These are phyloP conservation scores for Chrysomela aeneicollis DNA, from an alignment of 2,888 invertebrate species.

Conservation along the genomic window DNA sequence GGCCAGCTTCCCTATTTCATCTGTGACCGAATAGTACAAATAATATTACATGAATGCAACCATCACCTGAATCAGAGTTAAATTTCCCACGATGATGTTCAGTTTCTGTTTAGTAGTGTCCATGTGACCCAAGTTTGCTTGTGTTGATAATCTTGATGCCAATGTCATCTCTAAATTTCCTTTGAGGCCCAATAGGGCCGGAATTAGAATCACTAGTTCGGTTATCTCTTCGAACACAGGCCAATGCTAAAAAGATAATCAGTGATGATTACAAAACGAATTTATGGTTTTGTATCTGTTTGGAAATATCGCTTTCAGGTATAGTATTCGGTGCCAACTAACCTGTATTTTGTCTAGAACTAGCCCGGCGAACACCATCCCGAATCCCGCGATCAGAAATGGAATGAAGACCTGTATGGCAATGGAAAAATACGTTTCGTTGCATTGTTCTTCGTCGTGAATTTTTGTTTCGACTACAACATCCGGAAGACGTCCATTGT, in stretches of 20 bases:
- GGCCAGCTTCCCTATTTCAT: no score
- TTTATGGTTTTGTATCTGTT: no score
- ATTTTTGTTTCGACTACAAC: constrained; percentile 64
- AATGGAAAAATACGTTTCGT: constrained; percentile 69
- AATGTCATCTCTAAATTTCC: constrained; percentile 87
- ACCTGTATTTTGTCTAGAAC: constrained; percentile 78
- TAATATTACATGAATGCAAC: neutral
- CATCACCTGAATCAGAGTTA: constrained; percentile 77
- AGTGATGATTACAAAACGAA: neutral
- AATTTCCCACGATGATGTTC: constrained; percentile 75
- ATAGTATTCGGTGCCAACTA: no score
- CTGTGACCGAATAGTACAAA: neutral
- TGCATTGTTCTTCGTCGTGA: constrained; percentile 58
- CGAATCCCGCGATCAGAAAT: constrained; percentile 78
- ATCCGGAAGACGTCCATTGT: constrained; percentile 65
- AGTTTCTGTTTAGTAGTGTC: constrained; percentile 71
- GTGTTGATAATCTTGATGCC: constrained; percentile 80
- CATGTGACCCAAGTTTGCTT: constrained; percentile 80
- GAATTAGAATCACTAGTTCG: constrained; percentile 78
- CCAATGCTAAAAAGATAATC: constrained; percentile 69
- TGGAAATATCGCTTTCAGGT: no score
- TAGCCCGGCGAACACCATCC: constrained; percentile 81
- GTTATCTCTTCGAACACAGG: constrained; percentile 73
- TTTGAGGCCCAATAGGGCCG: constrained; percentile 79
- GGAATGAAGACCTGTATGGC: constrained; percentile 75